Conservation (phyloP, 2,888 invertebrate species). For the Perdita meconis region DNA sequence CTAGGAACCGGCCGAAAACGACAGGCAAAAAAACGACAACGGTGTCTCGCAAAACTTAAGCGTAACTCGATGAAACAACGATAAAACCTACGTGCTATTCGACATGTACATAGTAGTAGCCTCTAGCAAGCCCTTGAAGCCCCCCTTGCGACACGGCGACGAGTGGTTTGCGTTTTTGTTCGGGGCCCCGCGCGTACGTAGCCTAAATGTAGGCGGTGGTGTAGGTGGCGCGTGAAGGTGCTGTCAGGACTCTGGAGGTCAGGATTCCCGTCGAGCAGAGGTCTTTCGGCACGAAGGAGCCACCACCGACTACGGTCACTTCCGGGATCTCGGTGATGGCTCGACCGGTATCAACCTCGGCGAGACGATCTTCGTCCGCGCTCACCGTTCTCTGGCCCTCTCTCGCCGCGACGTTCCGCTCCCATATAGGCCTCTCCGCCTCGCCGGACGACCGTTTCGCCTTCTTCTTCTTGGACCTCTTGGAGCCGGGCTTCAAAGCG, state of each 20-base stretch:
- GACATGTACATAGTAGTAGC: conserved; percentile 79
- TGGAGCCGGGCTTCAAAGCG: conserved; percentile 36
- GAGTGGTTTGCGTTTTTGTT: conserved; percentile 61
- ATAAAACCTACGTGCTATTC: conserved; percentile 82
- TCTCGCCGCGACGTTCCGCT: background rate
- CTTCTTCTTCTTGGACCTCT: conserved; percentile 54
- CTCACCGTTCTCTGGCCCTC: conserved; percentile 49
- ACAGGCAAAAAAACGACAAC: conserved; percentile 4
- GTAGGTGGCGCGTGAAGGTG: conserved; percentile 81
- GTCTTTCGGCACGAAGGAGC: conserved; percentile 77
- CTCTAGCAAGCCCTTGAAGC: conserved; percentile 80
- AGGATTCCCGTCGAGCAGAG: conserved; percentile 79
- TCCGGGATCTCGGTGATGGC: conserved; percentile 77
- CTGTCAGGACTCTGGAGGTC: conserved; percentile 80
- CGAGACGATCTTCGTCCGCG: conserved; percentile 55
- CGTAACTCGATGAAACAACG: conserved; percentile 74
- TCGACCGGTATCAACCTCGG: conserved; percentile 53
- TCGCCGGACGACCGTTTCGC: conserved; percentile 48
- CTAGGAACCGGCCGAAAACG: conserved; percentile 9
- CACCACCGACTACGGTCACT: conserved; percentile 75
- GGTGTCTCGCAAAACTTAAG: conserved; percentile 47
- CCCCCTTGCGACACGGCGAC: conserved; percentile 75
- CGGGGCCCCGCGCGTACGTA: conserved; percentile 72
- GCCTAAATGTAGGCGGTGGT: conserved; percentile 83
- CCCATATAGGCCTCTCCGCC: conserved; percentile 14